A percentile compares a stretch with the other conserved stretches of the same genome.
These are phyloP conservation scores for Hystrix brachyura DNA, from an alignment of 2,113 vertebrate genomes.

Conservation along the genomic window DNA sequence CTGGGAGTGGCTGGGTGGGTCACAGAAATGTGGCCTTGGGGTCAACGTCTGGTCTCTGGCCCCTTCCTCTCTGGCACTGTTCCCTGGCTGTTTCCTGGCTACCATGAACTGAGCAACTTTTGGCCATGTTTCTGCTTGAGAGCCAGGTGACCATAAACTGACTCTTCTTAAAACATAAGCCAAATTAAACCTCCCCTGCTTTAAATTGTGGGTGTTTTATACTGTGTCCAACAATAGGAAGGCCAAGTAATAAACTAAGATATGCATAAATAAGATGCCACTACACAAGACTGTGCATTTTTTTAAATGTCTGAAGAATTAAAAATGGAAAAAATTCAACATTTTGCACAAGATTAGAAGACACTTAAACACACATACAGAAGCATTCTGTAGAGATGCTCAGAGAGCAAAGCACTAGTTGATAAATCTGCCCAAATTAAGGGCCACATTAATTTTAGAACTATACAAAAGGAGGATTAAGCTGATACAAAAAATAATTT, in stretches of 20 bases:
- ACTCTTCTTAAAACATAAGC: neutral
- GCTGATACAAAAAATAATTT: neutral
- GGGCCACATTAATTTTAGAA: neutral
- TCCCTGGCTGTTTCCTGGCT: neutral
- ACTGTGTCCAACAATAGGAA: neutral
- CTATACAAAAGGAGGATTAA: neutral
- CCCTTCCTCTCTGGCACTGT: neutral
- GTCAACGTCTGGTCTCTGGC: neutral
- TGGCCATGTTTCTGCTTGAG: neutral
- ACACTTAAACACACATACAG: neutral
- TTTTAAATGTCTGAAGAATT: neutral
- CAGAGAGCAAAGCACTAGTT: neutral
- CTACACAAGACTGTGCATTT: neutral
- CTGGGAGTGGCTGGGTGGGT: neutral
- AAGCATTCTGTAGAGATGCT: neutral
- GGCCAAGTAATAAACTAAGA: neutral
- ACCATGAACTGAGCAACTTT: neutral
- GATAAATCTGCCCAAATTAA: neutral
- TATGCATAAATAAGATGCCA: neutral
- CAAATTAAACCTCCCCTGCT: neutral
- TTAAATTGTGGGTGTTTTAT: neutral
- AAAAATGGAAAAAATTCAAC: constrained; percentile 39
- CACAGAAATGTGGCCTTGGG: neutral
- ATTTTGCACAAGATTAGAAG: neutral
- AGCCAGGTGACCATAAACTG: neutral